phyloP scores from a whole-genome alignment of 2,888 invertebrate species.

The Aelia acuminata region DNA sequence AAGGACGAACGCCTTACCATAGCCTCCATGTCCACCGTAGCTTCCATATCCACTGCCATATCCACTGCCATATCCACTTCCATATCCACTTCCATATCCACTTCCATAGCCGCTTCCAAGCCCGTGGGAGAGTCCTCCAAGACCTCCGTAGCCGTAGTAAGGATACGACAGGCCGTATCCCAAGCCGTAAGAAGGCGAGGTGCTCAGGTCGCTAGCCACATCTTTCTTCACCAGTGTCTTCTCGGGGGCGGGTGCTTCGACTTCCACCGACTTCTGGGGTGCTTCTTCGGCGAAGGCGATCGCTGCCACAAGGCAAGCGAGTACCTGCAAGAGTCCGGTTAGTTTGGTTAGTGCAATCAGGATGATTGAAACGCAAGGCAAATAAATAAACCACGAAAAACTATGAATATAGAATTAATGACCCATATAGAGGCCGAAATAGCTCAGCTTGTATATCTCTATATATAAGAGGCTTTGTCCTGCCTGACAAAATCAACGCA shows the following conservation, averaged over 20 bases:
- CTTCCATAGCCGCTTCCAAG: neutral
- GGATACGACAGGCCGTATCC: constrained; percentile 49
- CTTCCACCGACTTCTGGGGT: neutral
- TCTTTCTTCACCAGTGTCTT: constrained; percentile 37
- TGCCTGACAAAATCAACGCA: too few species aligned
- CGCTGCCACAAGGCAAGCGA: neutral
- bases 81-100: neutral
- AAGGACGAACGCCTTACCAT: constrained; percentile 47
- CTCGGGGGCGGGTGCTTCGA: neutral
- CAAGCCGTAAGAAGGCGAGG: neutral
- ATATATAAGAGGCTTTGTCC: too few species aligned
- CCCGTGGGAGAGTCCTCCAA: constrained; percentile 27
- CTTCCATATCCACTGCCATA: neutral
- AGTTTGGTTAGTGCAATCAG: neutral
- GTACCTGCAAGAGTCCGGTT: neutral
- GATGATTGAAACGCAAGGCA: too few species aligned
- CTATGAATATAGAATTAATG: too few species aligned
- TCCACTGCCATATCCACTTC: neutral
- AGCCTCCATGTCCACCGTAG: neutral
- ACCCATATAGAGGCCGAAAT: too few species aligned
- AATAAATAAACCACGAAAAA: too few species aligned
- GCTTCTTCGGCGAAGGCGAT: neutral
- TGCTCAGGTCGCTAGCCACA: neutral
- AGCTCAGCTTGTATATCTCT: too few species aligned
- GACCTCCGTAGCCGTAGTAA: constrained; percentile 53